Conservation (phyloP, 1,140 invertebrate species). For the Caenorhabditis elegans region WBcel235 BX284604.4:8265501-8266000, state of each 20-base stretch:
- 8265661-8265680: constrained; percentile 32
- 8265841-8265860: neutral
- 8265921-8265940: constrained; percentile 27
- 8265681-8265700: constrained; percentile 42
- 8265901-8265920: constrained; percentile 37
- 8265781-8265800: constrained; percentile 40
- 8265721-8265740: constrained; percentile 37
- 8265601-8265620: neutral
- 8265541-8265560: constrained; percentile 26
- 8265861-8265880: constrained; percentile 31
- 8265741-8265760: constrained; percentile 47
- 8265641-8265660: neutral
- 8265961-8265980: neutral
- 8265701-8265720: constrained; percentile 29
- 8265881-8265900: constrained; percentile 38
- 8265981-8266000: constrained; percentile 6
- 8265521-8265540: constrained; percentile 2
- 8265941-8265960: neutral
- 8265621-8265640: constrained; percentile 22
- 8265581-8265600: constrained; percentile 33
- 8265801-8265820: constrained; percentile 39
- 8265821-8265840: neutral
- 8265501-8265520: constrained; percentile 44
- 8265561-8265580: constrained; percentile 39
- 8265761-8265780: constrained; percentile 44